These are phyloP conservation scores for Drymonia ruficornis DNA, from an alignment of 2,888 invertebrate genomes.

Conservation along the genomic window DNA sequence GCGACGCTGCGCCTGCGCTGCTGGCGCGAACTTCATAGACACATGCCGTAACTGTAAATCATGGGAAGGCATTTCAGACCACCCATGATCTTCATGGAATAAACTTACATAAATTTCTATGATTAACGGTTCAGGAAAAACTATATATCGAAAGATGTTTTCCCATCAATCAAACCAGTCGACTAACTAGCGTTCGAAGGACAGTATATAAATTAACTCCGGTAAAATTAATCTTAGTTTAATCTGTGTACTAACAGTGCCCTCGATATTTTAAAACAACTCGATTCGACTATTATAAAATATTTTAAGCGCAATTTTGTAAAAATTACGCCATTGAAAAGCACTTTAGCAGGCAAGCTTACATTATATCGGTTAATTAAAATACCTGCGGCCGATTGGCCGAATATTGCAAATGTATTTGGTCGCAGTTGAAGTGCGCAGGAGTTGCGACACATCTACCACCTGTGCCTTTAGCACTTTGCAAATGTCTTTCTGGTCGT, in stretches of 20 bases:
- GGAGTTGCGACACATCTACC: background rate
- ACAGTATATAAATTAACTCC: too few relatives aligned
- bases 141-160: too few relatives aligned
- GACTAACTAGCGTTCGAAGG: background rate
- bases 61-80: background rate
- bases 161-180: too few relatives aligned
- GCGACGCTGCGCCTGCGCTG: too few relatives aligned
- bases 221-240: background rate
- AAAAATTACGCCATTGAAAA: background rate
- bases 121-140: too few relatives aligned
- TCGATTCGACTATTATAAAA: background rate
- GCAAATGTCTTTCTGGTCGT: background rate
- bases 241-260: background rate
- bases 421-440: background rate
- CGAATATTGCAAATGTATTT: background rate
- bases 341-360: constrained; percentile 1
- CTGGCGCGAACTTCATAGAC: background rate
- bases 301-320: background rate
- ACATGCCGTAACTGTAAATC: background rate
- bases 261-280: background rate
- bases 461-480: background rate
- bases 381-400: background rate
- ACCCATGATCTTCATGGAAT: background rate
- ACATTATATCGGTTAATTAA: constrained; percentile 3
- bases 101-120: background rate